phyloP scores from a whole-genome alignment of 2,888 invertebrate genomes.

The Synanthedon formicaeformis region DNA sequence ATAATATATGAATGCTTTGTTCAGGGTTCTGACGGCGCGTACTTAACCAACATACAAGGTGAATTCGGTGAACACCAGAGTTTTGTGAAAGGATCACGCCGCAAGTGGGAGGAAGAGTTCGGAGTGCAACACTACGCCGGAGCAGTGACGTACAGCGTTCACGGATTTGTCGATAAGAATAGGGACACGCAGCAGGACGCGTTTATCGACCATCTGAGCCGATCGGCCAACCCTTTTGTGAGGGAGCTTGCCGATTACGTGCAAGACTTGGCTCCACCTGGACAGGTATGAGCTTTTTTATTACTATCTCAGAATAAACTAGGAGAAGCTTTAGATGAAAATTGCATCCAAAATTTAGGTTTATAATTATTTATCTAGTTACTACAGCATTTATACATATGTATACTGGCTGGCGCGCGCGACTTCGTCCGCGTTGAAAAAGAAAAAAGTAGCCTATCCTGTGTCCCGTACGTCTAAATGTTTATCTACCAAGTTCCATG shows the following conservation, averaged over 20 bases:
- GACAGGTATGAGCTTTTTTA: slow-evolving; percentile 65
- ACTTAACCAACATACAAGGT: slow-evolving; percentile 86
- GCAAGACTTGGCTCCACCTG: slow-evolving; percentile 68
- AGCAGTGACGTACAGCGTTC: slow-evolving; percentile 81
- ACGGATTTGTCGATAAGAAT: slow-evolving; percentile 92
- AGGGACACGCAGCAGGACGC: slow-evolving; percentile 93
- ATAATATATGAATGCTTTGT: background rate
- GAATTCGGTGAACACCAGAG: slow-evolving; percentile 87
- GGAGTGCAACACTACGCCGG: slow-evolving; percentile 92
- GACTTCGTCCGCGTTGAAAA: too few species aligned
- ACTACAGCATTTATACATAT: too few species aligned
- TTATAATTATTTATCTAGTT: too few species aligned
- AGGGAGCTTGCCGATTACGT: slow-evolving; percentile 76
- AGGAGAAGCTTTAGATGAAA: too few species aligned
- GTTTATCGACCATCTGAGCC: slow-evolving; percentile 88
- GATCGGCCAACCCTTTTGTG: slow-evolving; percentile 86
- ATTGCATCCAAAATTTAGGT: too few species aligned
- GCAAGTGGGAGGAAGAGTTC: slow-evolving; percentile 92
- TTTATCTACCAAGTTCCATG: too few species aligned
- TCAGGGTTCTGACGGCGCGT: slow-evolving; percentile 87
- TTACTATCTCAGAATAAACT: too few species aligned
- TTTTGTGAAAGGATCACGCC: slow-evolving; percentile 88
- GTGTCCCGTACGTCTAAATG: too few species aligned
- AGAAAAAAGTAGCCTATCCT: too few species aligned
- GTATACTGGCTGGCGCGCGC: too few species aligned